phyloP scores from a whole-genome alignment of 2,888 invertebrate species.

The Sipunculus nudus region DNA sequence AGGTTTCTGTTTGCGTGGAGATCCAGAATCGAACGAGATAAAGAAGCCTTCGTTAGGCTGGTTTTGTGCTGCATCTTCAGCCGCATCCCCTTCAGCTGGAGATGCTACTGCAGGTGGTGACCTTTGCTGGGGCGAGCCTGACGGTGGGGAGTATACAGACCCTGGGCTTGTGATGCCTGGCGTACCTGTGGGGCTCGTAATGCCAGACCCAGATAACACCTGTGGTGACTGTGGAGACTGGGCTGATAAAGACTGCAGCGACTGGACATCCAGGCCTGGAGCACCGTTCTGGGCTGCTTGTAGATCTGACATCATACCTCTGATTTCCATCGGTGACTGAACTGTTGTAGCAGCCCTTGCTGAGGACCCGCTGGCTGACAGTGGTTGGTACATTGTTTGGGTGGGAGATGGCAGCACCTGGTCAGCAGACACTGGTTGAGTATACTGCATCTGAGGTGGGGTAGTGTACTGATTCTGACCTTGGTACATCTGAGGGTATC shows the following conservation, averaged over 20 bases:
- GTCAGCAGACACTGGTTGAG: not conserved
- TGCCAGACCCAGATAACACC: not conserved
- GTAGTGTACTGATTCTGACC: slow-evolving; percentile 14
- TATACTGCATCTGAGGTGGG: slow-evolving; percentile 4
- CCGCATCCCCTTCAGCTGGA: not conserved
- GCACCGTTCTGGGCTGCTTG: slow-evolving; percentile 4
- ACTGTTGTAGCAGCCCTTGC: not conserved
- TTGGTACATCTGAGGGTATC: slow-evolving; percentile 5
- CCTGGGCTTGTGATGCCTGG: not conserved
- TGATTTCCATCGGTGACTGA: too few relatives aligned
- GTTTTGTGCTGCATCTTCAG: slow-evolving; percentile 2
- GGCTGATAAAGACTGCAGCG: slow-evolving; percentile 6
- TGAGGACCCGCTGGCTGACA: not conserved
- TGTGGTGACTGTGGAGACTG: slow-evolving; percentile 41
- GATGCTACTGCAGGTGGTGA: not conserved
- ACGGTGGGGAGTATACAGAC: not conserved
- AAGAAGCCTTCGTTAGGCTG: slow-evolving; percentile 75
- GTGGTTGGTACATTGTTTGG: not conserved
- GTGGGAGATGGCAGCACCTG: not conserved
- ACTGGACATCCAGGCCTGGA: not conserved
- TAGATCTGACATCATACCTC: not conserved
- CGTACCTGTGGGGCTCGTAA: not conserved
- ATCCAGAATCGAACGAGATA: slow-evolving; percentile 90
- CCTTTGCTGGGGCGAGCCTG: not conserved
- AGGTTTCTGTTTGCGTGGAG: slow-evolving; percentile 80